Evolutionary conservation across 1,140 invertebrate species (phyloP), one percentile per base, ranked within the genome.

Genomic region (Cepaea nemoralis): DNA sequence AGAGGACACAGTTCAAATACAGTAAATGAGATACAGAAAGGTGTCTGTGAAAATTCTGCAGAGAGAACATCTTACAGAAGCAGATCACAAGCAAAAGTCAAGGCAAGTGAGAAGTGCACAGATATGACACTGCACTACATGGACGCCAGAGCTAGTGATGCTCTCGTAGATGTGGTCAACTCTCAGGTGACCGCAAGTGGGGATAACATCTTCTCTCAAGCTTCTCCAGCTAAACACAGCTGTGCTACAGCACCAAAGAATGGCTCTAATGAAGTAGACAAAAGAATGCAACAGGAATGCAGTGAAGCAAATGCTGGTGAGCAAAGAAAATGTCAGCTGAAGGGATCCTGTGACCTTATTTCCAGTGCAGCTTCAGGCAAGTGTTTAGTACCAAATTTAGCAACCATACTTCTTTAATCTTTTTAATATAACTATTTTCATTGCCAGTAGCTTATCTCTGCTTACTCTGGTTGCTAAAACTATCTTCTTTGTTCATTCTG

Each of bases 81-180:
- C 40, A 70, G 35, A 70, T 70, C 73, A 3, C 73, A 75, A 22
- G 48, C 42, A 31, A 75, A 40, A 14, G 55, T 37, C 24, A 63
- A 42, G 33, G 75, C 75, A 14, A 77, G 75, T 40, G 55, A 63
- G 66, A 77, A 66, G 40, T 77, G 55, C 35, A 77, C 75, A 63
- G 75, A 77, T 37, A 77, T 59, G 55, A 77, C 19, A 35, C 14
- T 39, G 3, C 75, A 59, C 55, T 16, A 66, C 16, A 63, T 77
- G 55, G 75, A 77, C 24, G 50, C 48, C 2, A 59, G 55, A 63
- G 75, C 48, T 37, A 77, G 75, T 40, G 73, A 75, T 66, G 75
- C 50, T n/a, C 40, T 19, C 33, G 59, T 63, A 12, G 33, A 27
- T 63, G 59, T 63, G 59, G 59, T 31, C n/a, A 75, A 12, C 31